Percentiles rank a stretch among this genome's conserved stretches.
phyloP scores from a whole-genome alignment of 2,113 vertebrate genomes.

The Sula dactylatra region DNA sequence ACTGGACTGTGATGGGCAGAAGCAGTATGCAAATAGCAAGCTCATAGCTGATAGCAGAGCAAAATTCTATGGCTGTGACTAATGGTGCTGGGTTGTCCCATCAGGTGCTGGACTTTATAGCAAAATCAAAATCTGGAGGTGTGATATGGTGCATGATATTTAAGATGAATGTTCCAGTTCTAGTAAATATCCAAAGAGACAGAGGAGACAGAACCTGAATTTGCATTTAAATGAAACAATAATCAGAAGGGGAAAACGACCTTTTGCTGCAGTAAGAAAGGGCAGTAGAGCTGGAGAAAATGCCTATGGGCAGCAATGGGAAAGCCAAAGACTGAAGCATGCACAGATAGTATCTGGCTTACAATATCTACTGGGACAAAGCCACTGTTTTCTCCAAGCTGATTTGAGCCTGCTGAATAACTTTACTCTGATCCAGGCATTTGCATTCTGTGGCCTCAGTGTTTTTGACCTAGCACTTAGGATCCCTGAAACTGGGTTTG shows the following conservation, averaged over 20 bases:
- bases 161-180: neutral
- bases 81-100: neutral
- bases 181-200: neutral
- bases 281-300: neutral
- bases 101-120: neutral
- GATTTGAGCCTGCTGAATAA: slow-evolving; percentile 8
- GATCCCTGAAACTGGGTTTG: neutral
- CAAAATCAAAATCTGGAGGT: neutral
- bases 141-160: neutral
- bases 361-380: neutral
- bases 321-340: neutral
- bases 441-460: slow-evolving; percentile 23
- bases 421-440: neutral
- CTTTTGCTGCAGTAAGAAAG: neutral
- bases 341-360: neutral
- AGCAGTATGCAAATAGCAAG: neutral
- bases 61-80: neutral
- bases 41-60: neutral
- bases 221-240: neutral
- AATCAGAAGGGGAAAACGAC: neutral
- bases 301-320: neutral
- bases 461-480: slow-evolving; percentile 12
- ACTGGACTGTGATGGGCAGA: neutral
- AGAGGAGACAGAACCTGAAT: neutral
- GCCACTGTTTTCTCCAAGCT: neutral